These are phyloP conservation scores for Porites evermanni DNA, from an alignment of 92 coral and sea anemone species.

Conservation along the genomic window DNA sequence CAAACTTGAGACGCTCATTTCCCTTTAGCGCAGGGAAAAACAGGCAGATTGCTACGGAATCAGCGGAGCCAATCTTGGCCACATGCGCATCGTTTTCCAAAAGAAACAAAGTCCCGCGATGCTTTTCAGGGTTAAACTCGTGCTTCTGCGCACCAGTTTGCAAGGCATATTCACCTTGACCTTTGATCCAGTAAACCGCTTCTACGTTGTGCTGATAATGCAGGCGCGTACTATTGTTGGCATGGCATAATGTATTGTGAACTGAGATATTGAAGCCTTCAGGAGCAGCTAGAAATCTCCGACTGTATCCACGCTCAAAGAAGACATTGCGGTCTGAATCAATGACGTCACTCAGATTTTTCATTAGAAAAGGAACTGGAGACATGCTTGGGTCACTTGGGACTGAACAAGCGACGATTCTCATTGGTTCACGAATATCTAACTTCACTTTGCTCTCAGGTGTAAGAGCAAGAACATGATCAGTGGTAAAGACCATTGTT, in stretches of 20 bases:
- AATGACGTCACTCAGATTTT: constrained; percentile 25
- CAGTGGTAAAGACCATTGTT: constrained; percentile 22
- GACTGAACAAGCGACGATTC: constrained; percentile 28
- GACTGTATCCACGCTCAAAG: constrained; percentile 37
- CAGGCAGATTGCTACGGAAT: constrained; percentile 31
- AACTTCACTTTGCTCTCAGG: constrained; percentile 7
- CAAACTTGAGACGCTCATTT: constrained; percentile 24
- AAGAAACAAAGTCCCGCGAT: constrained; percentile 54
- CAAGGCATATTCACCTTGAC: constrained; percentile 53
- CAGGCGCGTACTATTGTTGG: background rate
- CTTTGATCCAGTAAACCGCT: constrained; percentile 32
- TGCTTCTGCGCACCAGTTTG: constrained; percentile 23
- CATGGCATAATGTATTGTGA: constrained; percentile 15
- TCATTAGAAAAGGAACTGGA: constrained; percentile 19
- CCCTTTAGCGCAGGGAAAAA: constrained; percentile 57
- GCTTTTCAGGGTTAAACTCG: constrained; percentile 42
- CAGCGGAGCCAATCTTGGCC: constrained; percentile 36
- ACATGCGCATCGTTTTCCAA: constrained; percentile 46
- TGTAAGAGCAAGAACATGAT: constrained; percentile 37
- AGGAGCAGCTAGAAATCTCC: constrained; percentile 35
- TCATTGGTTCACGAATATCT: constrained; percentile 16
- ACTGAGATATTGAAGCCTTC: constrained; percentile 47
- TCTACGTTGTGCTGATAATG: constrained; percentile 41
- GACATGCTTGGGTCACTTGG: constrained; percentile 40
- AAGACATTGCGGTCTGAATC: constrained; percentile 43